Evolutionary conservation across 1,140 invertebrate genomes (phyloP).

Genomic region (Tetramorium alpestre): DNA sequence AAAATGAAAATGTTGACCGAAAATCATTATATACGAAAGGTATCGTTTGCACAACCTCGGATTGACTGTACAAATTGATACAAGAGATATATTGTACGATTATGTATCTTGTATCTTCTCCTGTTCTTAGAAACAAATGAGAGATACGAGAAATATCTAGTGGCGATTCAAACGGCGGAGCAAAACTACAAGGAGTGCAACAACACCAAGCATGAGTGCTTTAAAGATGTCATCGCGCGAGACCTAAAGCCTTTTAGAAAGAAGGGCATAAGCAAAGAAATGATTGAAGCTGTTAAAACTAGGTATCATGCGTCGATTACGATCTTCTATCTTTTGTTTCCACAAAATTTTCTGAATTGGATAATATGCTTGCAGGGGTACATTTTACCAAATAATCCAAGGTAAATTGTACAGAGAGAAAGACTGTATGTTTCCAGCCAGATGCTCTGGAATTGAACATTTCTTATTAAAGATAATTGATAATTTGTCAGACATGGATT

Average conservation of each 20-base stretch:
- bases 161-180: constrained; percentile 75
- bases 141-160: constrained; percentile 75
- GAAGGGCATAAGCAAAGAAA: constrained; percentile 89
- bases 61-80: not conserved
- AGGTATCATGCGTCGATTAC: constrained; percentile 82
- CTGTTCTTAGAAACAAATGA: constrained; percentile 67
- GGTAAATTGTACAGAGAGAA: constrained; percentile 93
- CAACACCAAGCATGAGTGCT: constrained; percentile 87
- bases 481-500: constrained; percentile 93
- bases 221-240: constrained; percentile 87
- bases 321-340: not conserved
- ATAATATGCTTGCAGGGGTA: constrained; percentile 87
- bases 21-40: constrained; percentile 59
- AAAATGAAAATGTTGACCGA: not conserved
- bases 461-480: constrained; percentile 90
- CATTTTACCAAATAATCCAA: constrained; percentile 94
- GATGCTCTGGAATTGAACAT: constrained; percentile 97
- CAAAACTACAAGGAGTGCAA: constrained; percentile 75
- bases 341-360: not conserved
- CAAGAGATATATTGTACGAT: not conserved
- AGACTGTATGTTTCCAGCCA: constrained; percentile 95
- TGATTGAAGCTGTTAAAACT: constrained; percentile 87
- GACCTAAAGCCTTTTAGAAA: constrained; percentile 90
- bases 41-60: not conserved
- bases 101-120: not conserved